Evolutionary conservation across 2,113 vertebrate species (phyloP), one percentile per base, ranked within the genome.

Genomic region (Numenius arquata): DNA sequence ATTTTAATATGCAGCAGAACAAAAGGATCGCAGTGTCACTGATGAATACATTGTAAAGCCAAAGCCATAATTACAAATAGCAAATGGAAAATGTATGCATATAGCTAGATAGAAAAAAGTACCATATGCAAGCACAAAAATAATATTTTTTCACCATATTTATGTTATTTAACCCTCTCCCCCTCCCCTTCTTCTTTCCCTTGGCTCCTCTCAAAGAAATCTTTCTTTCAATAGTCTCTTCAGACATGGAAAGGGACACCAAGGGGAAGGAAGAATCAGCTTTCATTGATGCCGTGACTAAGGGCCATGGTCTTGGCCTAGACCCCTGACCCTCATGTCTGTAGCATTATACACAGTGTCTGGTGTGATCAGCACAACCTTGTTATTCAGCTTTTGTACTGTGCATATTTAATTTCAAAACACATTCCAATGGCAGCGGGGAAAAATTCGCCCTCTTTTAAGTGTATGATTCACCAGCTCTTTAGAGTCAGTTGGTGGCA

Each of bases 401-500:
- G 80, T 95, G 96, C 93, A 95, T 96, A 94, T 96, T 97, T 97
- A 97, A 96, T 97, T 97, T 96, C 95, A 96, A 97, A 96, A 97
- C 95, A 96, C 97, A 97, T 97, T 97, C 95, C 96, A 96, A 97
- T 95, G 96, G 95, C 89, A 95, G 91, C 67, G 12, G 85, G 92
- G 84, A 92, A 93, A 93, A 97, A 94, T 85, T 94, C 95, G 14
- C 94, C 96, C 97, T 97, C 96, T 97, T 96, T 96, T 96, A 97
- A 97, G 97, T 95, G 90, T 95, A 97, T 97, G 95, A 96, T 98
- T 97, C 97, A 97, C 96, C 95, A 97, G 97, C 95, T 96, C 95
- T 96, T 98, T 96, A 97, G 97, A 98, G 96, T 98, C 97, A 96
- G 97, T 97, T 97, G 94, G 97, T 97, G 96, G 97, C 97, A 98